Evolutionary conservation across 2,888 invertebrate species (phyloP).

Genomic region (Drosophila buzzatii): DNA sequence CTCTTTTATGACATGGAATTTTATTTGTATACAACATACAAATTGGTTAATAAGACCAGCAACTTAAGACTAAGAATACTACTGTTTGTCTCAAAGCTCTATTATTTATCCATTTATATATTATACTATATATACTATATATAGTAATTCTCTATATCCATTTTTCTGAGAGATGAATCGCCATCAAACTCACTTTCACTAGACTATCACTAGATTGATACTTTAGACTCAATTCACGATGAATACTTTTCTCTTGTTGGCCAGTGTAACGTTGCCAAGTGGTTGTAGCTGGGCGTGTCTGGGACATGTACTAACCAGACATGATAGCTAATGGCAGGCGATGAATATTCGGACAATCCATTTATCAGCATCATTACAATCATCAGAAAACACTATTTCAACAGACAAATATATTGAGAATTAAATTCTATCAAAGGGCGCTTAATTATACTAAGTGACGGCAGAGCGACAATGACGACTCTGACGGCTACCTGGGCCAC

Average conservation of each 20-base stretch:
- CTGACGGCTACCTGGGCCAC: constrained; percentile 44
- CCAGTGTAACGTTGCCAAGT: constrained; percentile 6
- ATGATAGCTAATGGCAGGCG: constrained; percentile 47
- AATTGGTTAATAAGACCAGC: neutral
- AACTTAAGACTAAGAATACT: neutral
- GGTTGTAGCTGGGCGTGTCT: neutral
- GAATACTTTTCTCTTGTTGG: neutral
- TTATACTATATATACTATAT: too few species aligned
- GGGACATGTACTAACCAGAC: constrained; percentile 15
- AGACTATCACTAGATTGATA: neutral
- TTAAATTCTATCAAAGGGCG: constrained; percentile 71
- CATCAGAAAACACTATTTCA: constrained; percentile 53
- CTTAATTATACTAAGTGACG: constrained; percentile 77
- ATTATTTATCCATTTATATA: neutral
- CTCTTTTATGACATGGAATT: too few species aligned
- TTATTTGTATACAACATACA: neutral
- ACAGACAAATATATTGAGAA: constrained; percentile 59
- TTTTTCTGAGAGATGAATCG: too few species aligned
- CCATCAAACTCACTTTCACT: neutral
- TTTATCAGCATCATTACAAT: constrained; percentile 66
- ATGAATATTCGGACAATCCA: constrained; percentile 60
- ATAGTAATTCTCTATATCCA: too few species aligned
- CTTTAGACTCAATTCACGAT: neutral
- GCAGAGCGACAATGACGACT: constrained; percentile 37
- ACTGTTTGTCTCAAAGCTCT: neutral